A percentile compares a stretch with the other conserved stretches of the same genome.
These are phyloP conservation scores for Polyodon spathula DNA, from an alignment of 2,113 vertebrate genomes.

Conservation along the genomic window DNA sequence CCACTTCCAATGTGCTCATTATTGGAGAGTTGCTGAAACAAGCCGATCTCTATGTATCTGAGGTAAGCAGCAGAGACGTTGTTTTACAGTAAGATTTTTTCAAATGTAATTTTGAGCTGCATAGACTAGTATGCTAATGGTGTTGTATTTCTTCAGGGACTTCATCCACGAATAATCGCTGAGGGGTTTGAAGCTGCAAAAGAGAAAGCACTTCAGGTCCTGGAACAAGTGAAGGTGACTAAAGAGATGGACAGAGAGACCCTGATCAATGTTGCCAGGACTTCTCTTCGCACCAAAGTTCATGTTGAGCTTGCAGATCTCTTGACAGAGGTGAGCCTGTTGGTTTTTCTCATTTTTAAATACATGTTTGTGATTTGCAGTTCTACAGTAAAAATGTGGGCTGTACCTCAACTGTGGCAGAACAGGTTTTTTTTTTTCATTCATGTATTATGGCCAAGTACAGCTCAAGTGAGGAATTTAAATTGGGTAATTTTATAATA, in stretches of 20 bases:
- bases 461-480: too few species aligned
- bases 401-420: too few species aligned
- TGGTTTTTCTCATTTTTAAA: not conserved
- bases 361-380: not conserved
- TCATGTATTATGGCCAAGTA: too few species aligned
- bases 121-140: too few species aligned
- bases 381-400: too few species aligned
- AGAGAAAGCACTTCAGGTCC: constrained; percentile 75
- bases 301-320: constrained; percentile 83
- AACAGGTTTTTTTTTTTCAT: too few species aligned
- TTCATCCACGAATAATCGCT: constrained; percentile 88
- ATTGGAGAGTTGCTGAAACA: constrained; percentile 94
- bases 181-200: constrained; percentile 94
- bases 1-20: constrained; percentile 93
- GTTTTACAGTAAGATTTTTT: not conserved
- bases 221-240: constrained; percentile 83
- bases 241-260: constrained; percentile 89
- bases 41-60: constrained; percentile 89
- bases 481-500: too few species aligned
- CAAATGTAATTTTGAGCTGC: not conserved
- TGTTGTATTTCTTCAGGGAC: constrained; percentile 60
- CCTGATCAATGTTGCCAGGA: constrained; percentile 80
- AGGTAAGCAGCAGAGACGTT: constrained; percentile 50
- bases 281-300: constrained; percentile 91
- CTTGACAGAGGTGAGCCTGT: constrained; percentile 73